Conservation (phyloP, 2,888 invertebrate genomes). For the Drosophila parthenogenetica region DNA sequence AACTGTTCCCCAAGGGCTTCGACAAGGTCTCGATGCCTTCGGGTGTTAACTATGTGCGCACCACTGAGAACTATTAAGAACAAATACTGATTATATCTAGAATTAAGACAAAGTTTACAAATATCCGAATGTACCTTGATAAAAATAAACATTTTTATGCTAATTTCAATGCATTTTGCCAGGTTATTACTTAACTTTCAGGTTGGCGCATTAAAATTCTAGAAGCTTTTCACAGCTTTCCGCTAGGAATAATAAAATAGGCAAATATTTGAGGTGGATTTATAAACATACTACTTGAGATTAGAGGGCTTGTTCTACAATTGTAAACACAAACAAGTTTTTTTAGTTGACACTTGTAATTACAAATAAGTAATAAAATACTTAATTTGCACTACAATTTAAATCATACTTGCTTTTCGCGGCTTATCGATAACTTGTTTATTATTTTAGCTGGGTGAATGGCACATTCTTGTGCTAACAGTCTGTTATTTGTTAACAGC, state of each 20-base stretch:
- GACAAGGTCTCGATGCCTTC: slow-evolving; percentile 90
- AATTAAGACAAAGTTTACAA: neutral
- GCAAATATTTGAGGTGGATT: no score
- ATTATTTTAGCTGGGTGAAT: slow-evolving; percentile 7
- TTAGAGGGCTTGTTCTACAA: no score
- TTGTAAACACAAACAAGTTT: no score
- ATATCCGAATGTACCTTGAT: slow-evolving; percentile 5
- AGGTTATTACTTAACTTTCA: neutral
- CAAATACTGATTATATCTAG: neutral
- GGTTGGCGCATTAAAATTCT: neutral
- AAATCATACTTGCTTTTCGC: slow-evolving; percentile 4
- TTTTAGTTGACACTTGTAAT: no score
- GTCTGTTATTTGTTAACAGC: slow-evolving; percentile 19
- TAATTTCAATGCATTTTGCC: neutral
- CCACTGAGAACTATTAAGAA: slow-evolving; percentile 88
- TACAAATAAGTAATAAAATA: no score
- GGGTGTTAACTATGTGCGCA: slow-evolving; percentile 90
- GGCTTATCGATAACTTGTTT: slow-evolving; percentile 11
- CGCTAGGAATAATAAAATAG: neutral
- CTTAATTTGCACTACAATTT: neutral
- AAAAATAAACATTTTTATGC: neutral
- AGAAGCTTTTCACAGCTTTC: neutral
- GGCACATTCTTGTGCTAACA: slow-evolving; percentile 14
- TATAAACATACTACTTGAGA: no score
- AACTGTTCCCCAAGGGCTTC: slow-evolving; percentile 89